Conservation (phyloP, 2,113 vertebrate species). For the Callospermophilus lateralis region DNA sequence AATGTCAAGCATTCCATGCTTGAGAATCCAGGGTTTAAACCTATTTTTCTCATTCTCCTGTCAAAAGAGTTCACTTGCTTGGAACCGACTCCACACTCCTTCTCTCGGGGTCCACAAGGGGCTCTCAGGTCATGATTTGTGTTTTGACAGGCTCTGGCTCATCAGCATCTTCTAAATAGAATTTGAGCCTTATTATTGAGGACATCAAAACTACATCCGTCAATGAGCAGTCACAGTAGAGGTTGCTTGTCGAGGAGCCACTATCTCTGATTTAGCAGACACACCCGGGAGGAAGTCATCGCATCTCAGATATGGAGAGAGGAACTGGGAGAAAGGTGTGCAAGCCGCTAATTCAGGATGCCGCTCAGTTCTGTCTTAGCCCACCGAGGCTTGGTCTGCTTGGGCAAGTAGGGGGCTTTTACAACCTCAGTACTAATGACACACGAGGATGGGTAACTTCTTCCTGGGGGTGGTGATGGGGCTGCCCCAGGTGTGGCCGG, state of each 20-base stretch:
- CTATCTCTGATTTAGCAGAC: background rate
- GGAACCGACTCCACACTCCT: fast-evolving
- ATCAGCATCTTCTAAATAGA: background rate
- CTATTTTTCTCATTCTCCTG: background rate
- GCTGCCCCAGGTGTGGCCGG: fast-evolving
- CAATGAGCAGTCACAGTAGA: fast-evolving
- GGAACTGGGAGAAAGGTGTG: background rate
- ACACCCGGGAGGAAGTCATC: fast-evolving
- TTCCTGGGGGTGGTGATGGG: background rate
- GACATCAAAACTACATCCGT: background rate
- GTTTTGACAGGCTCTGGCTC: background rate
- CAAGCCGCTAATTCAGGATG: fast-evolving
- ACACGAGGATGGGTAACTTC: fast-evolving
- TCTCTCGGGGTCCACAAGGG: fast-evolving
- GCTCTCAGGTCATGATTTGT: background rate
- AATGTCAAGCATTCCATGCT: background rate
- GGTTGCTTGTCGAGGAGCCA: fast-evolving
- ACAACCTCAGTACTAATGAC: fast-evolving
- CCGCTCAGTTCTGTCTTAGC: background rate
- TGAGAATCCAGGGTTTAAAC: background rate
- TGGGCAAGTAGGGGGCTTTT: fast-evolving
- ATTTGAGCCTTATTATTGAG: background rate
- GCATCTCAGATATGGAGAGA: no score
- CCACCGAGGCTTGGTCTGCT: no score
- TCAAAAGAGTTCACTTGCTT: background rate